Percentiles rank a stretch among this genome's conserved stretches.
Conservation (phyloP, 2,797 vertebrate genomes). For the Pachyuromys duprasi region DNA sequence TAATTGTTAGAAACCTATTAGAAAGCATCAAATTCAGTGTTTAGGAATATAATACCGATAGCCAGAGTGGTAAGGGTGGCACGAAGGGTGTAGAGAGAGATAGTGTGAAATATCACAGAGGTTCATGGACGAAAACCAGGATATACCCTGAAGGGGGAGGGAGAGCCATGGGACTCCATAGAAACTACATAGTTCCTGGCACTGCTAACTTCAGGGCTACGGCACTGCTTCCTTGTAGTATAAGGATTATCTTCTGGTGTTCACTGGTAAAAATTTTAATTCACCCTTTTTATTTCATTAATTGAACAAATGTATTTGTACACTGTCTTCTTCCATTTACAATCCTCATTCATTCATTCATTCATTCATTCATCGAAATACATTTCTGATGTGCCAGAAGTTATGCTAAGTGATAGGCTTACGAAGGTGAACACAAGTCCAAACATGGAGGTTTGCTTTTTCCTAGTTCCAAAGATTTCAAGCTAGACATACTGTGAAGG, state of each 20-base stretch:
- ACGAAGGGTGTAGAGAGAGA: not conserved
- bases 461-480: slow-evolving; percentile 19
- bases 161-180: not conserved
- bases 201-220: not conserved
- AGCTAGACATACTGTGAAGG: not conserved
- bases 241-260: not conserved
- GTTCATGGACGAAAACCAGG: not conserved
- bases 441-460: not conserved
- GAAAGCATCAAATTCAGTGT: not conserved
- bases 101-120: not conserved
- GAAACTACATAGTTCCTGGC: not conserved
- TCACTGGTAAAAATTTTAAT: slow-evolving; percentile 39
- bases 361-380: not conserved
- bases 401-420: not conserved
- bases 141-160: not conserved
- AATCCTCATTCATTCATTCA: not conserved
- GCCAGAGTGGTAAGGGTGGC: not conserved
- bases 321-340: not conserved
- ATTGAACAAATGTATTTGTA: not conserved
- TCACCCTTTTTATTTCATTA: not conserved
- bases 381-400: not conserved
- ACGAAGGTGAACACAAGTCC: not conserved
- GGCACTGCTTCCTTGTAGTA: slow-evolving; percentile 3
- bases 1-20: not conserved
- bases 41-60: not conserved